Base-by-base conservation (phyloP, 92 coral and sea anemone species). In the Scolanthus callimorphus region DNA sequence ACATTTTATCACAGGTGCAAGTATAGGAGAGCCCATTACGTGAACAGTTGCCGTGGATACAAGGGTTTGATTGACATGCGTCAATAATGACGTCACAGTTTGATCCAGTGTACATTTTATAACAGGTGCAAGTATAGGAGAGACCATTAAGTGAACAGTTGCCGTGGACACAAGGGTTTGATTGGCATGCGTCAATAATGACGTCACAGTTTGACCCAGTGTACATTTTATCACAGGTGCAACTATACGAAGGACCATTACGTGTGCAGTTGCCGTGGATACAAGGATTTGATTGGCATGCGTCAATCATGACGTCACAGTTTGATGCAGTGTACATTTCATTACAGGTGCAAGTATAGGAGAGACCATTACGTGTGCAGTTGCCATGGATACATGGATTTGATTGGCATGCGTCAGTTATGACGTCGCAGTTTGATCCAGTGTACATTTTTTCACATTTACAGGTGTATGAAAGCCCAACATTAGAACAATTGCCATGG, bases 61-160 rank as follows among this genome's bases (percentile, higher is more conserved):
- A n/a, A n/a, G n/a, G n/a, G n/a, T n/a, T n/a, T n/a, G n/a, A n/a
- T n/a, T n/a, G n/a, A n/a, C n/a, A n/a, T n/a, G n/a, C n/a, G n/a
- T n/a, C n/a, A n/a, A n/a, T n/a, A n/a, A n/a, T n/a, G n/a, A n/a
- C n/a, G n/a, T n/a, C n/a, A n/a, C n/a, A 85, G 0, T 56, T 59
- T 17, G 41, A 53, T 44, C 97, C 97, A 11, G 57, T 61, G 31
- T 57, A 90, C n/a, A 89, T 94, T 21, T 71, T 54, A 1, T 47
- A 29, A 37, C 97, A 90, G 6, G 31, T 53, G 31, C n/a, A n/a
- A n/a, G n/a, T n/a, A n/a, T n/a, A n/a, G n/a, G n/a, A n/a, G n/a
- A n/a, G n/a, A n/a, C n/a, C 97, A 90, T 13, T 56, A 52, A 15
- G 6, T 38, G 19, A 62, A 55, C 97, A 89, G 23, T 44, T n/a